A percentile compares a stretch with the other conserved stretches of the same genome.
Conservation (phyloP, 2,888 invertebrate species). For the Eupithecia subumbrata region DNA sequence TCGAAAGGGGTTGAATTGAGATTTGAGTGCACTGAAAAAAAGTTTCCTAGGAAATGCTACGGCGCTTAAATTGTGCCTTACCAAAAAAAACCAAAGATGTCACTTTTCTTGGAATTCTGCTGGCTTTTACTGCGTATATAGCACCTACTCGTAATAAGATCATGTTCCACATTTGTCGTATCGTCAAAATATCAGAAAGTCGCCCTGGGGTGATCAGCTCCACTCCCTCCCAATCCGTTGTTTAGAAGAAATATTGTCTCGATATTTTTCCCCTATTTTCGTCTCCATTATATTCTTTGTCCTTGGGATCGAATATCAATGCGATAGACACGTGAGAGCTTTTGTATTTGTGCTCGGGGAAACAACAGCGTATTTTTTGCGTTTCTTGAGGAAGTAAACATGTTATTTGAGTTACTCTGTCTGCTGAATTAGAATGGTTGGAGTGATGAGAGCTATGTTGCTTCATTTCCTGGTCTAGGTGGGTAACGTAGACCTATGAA, state of each 20-base stretch:
- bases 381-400: conserved; percentile 13
- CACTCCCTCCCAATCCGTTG: conserved; percentile 22
- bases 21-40: not conserved
- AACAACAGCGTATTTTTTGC: conserved; percentile 10
- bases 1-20: not conserved
- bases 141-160: not conserved
- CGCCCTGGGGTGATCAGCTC: conserved; percentile 32
- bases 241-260: conserved; percentile 33
- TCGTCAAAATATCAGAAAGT: conserved; percentile 24
- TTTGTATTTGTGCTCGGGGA: conserved; percentile 21
- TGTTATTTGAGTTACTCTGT: conserved; percentile 12
- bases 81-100: not conserved
- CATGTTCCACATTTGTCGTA: conserved; percentile 13
- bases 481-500: not conserved
- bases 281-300: conserved; percentile 34
- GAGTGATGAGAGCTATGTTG: not conserved
- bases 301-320: conserved; percentile 40
- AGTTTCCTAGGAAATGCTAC: not conserved
- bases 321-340: conserved; percentile 17
- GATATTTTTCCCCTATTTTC: conserved; percentile 38
- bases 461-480: not conserved
- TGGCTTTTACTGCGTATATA: not conserved
- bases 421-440: not conserved
- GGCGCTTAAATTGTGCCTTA: not conserved
- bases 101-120: not conserved